Base-by-base conservation (phyloP, 2,113 vertebrate genomes). In the Vulpes vulpes region DNA sequence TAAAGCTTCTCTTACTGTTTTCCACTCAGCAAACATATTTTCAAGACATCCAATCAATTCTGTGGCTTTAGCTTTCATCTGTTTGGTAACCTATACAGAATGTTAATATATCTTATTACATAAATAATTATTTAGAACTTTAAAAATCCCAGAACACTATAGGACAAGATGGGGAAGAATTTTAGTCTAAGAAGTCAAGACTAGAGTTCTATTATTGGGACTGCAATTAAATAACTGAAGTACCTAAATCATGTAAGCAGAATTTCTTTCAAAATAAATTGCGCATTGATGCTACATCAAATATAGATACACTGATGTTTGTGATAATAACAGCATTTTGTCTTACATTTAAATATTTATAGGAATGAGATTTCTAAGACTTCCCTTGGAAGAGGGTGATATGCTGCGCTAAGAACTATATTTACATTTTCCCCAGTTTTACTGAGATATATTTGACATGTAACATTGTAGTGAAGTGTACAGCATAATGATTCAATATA, bases 11-110 rank as follows among this genome's bases (percentile, higher is more conserved):
- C 98, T 98, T 99, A 99, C 99, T 97, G 87, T 98, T 96, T 99
- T 99, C 95, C 98, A 99, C 79, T 97, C 98, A 53, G 98, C 86
- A 64, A 99, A 89, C 97, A 98, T 99, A 20, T 65, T 98, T 98
- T 99, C 99, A 55, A 99, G 98, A 89, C 97, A 94, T n/a, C 86
- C 95, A 20, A 98, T 98, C 91, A 99, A 92, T 62, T 98, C 98
- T 67, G 98, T 53, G 11, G 97, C 97, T 2, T 98, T 98, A 14
- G 99, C 98, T 98, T 99, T 99, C 55, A 99, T 98, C 93, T 60
- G 98, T 86, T 98, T 98, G 88, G 99, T 97, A 96, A 98, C 94
- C 99, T 99, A 98, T 1, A 97, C 96, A 95, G 91, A 97, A 96
- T 6, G 4, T 27, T 90, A 1, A 64, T 27, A 65, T 91, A 76